Conservation (phyloP, 2,113 vertebrate genomes). For the Hippolais icterina region DNA sequence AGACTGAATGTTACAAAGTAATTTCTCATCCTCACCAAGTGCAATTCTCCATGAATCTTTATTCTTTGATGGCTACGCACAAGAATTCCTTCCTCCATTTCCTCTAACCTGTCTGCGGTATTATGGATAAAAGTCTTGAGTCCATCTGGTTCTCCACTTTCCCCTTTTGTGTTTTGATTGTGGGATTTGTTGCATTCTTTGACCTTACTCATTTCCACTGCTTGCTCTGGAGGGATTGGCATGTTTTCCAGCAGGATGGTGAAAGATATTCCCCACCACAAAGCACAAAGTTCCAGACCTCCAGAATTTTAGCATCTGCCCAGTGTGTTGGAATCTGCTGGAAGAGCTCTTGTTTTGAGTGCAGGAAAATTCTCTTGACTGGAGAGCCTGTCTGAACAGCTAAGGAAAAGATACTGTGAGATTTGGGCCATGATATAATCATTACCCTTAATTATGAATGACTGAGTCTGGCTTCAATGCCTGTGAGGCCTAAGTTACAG, state of each 20-base stretch:
- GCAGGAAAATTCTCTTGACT: not conserved
- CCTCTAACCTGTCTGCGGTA: not conserved
- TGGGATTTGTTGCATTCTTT: not conserved
- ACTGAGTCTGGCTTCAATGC: not conserved
- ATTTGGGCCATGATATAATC: not conserved
- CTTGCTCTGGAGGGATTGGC: not conserved
- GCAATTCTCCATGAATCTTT: not conserved
- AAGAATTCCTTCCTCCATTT: not conserved
- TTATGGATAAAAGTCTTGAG: not conserved
- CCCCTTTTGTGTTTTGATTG: not conserved
- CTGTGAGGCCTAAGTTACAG: not conserved
- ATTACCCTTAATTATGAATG: constrained; percentile 8
- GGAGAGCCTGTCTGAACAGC: not conserved
- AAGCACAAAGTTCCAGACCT: not conserved
- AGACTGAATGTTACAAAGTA: not conserved
- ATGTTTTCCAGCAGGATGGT: not conserved
- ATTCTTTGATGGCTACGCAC: not conserved
- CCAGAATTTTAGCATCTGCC: not conserved
- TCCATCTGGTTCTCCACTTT: not conserved
- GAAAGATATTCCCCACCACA: not conserved
- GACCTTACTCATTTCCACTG: not conserved
- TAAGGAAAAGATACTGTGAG: not conserved
- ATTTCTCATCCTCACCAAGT: not conserved
- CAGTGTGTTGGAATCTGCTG: not conserved
- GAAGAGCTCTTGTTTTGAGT: not conserved